Base-by-base conservation (phyloP, 1,140 invertebrate genomes). In the Venturia canescens region DNA sequence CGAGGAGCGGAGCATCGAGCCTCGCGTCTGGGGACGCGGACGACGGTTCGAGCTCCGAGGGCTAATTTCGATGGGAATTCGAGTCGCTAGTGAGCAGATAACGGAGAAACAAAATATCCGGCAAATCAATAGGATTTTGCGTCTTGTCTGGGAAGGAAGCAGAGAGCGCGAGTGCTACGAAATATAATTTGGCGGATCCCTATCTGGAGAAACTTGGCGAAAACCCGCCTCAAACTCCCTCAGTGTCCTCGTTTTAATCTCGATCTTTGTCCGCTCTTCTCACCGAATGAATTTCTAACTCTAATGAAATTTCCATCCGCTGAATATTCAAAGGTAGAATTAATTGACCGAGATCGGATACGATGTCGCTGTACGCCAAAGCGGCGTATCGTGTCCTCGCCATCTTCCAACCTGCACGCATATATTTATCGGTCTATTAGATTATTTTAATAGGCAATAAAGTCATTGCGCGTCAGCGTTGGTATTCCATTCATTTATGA, bases 261-360 rank as follows among this genome's bases (percentile, higher is more conserved):
- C 66, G 21, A 69, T 69, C 66, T 69, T 69, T 69, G 66, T 69
- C 66, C n/a, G n/a, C n/a, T 29, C 66, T 18, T 69, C 66, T 34
- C 29, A 29, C 16, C 66, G 29, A 29, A 69, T 69, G 66, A 69
- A 69, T 69, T 69, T 69, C 66, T 31, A 69, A 31, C 66, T 69
- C 66, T 69, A 69, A 69, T 69, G 66, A 69, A 69, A 69, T 69
- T 69, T 69, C 66, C 66, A 69, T 69, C 29, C 29, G 9, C 29
- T 69, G 66, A 69, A 69, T 69, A 69, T 69, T 69, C 66, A 69
- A 31, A 29, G 29, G 29, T 69, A 18, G n/a, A 69, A 69, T 69
- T 69, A 69, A 69, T 69, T 69, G 66, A 15, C 13, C 66, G 11
- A 69, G 21, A 69, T 69, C 29, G 15, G 66, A 69, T 69, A 31